A percentile compares a stretch with the other conserved stretches of the same genome.
Evolutionary conservation across 2,113 vertebrate genomes (phyloP).

Genomic region (Oceanodroma tethys): DNA sequence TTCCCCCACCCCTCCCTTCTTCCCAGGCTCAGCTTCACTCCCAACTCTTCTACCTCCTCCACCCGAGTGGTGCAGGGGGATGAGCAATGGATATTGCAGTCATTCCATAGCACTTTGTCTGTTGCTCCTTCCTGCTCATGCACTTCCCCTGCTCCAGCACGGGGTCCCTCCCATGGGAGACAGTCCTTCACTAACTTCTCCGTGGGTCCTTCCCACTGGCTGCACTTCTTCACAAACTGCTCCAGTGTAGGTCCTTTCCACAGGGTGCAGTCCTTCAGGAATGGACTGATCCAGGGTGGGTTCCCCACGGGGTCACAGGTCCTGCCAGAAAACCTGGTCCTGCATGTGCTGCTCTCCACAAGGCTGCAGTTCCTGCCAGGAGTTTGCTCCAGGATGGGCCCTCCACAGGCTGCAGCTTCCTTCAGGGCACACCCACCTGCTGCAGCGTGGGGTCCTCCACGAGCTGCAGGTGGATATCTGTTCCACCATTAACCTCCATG

Average conservation of each 20-base stretch:
- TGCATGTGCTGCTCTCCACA: neutral
- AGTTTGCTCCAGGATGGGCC: neutral
- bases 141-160: neutral
- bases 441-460: neutral
- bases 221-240: neutral
- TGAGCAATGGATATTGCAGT: neutral
- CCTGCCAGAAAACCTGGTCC: neutral
- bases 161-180: no score
- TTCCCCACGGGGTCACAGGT: neutral
- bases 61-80: rapidly evolving
- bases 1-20: neutral
- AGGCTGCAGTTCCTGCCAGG: neutral
- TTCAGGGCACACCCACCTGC: neutral
- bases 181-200: neutral
- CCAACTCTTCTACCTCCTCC: neutral
- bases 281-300: neutral
- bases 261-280: neutral
- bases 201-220: neutral
- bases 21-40: neutral
- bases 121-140: neutral
- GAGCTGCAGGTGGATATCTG: neutral
- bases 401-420: neutral
- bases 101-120: neutral
- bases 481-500: neutral
- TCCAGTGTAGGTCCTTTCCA: neutral